A percentile compares a stretch with the other conserved stretches of the same genome.
These are phyloP conservation scores for Trichogramma evanescens DNA, from an alignment of 2,888 invertebrate species.

Conservation along the genomic window DNA sequence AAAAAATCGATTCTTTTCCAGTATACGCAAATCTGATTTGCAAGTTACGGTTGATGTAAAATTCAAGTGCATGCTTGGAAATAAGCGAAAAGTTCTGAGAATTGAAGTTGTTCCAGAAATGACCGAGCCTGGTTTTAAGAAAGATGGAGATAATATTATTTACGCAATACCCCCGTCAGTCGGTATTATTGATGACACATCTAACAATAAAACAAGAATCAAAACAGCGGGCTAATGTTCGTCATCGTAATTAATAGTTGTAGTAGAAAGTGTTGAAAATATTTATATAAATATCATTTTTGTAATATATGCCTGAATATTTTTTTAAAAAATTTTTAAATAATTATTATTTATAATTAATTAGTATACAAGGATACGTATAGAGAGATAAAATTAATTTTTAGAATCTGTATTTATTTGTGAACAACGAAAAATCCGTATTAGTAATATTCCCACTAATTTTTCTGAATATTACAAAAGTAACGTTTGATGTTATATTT, in stretches of 20 bases:
- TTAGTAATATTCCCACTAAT: too few species aligned
- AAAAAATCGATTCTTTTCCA: constrained; percentile 42
- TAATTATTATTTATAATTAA: constrained; percentile 5
- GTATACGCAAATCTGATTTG: constrained; percentile 64
- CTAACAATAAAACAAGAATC: constrained; percentile 40
- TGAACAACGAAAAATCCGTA: too few species aligned
- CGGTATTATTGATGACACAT: constrained; percentile 48
- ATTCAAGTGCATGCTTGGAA: constrained; percentile 78
- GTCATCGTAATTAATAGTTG: neutral
- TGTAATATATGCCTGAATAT: constrained; percentile 19
- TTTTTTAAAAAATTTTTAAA: constrained; percentile 18
- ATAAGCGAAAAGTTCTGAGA: constrained; percentile 60
- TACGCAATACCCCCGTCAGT: constrained; percentile 51
- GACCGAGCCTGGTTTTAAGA: constrained; percentile 49
- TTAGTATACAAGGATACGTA: neutral
- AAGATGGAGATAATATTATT: constrained; percentile 49
- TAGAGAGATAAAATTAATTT: constrained; percentile 2
- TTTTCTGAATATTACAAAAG: too few species aligned
- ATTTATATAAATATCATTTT: constrained; percentile 17
- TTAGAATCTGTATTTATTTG: neutral
- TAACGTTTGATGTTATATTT: too few species aligned
- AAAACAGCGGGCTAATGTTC: constrained; percentile 48
- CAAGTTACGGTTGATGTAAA: constrained; percentile 65
- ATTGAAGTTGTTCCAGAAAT: constrained; percentile 56
- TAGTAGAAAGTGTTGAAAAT: constrained; percentile 14